phyloP scores from a whole-genome alignment of 2,113 vertebrate species.

The Oreocharis arfaki region DNA sequence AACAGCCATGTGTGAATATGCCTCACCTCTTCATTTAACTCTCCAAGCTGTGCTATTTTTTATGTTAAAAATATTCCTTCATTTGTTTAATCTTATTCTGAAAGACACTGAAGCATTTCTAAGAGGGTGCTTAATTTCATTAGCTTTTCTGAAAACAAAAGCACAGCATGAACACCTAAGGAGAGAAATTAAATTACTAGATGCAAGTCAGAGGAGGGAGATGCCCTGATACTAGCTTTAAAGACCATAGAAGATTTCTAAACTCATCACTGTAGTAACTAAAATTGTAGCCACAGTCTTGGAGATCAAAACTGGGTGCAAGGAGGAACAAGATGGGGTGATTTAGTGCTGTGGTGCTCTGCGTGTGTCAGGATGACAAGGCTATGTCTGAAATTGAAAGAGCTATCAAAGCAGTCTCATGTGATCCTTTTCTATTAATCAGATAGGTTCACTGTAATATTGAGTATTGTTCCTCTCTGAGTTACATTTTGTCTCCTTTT shows the following conservation, averaged over 20 bases:
- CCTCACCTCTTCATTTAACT: not conserved
- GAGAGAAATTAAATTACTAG: slow-evolving; percentile 12
- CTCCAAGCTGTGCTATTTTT: not conserved
- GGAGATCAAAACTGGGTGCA: slow-evolving; percentile 1
- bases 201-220: not conserved
- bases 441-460: not conserved
- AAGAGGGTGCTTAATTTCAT: slow-evolving; percentile 47
- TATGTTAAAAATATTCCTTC: not conserved
- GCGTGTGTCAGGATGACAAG: not conserved
- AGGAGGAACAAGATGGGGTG: not conserved
- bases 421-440: not conserved
- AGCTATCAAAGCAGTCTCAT: not conserved
- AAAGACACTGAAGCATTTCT: slow-evolving; percentile 41
- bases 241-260: not conserved
- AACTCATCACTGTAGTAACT: not conserved
- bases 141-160: slow-evolving; percentile 48
- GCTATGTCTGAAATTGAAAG: not conserved
- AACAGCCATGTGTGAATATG: not conserved
- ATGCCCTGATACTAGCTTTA: not conserved
- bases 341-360: not conserved
- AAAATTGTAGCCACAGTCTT: not conserved
- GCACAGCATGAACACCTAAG: slow-evolving; percentile 5
- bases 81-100: slow-evolving; percentile 42
- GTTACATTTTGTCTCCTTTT: not conserved
- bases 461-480: not conserved